Evolutionary conservation across 2,797 vertebrate genomes (phyloP), one percentile per base, ranked within the genome.

Genomic region (Thalassophryne amazonica): DNA sequence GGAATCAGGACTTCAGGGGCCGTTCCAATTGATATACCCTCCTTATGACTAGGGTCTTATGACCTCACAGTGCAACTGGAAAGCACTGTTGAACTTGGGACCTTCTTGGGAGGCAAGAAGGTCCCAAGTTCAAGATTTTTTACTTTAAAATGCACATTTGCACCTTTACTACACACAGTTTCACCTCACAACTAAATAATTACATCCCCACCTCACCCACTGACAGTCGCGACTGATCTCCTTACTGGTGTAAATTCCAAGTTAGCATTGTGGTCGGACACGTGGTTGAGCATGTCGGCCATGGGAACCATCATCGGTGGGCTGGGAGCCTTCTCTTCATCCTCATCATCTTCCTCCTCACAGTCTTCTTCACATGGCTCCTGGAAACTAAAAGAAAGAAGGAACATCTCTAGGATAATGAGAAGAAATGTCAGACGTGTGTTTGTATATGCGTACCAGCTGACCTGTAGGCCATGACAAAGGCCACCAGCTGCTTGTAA

Each of bases 391-490:
- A 40, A n/a, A 56, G 11, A 43, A n/a, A 57, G 19, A 46, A 39
- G 11, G 6, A 52, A 4, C 6, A 43, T 10, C 1, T 22, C 4
- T 21, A 5, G 6, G 10, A 19, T 8, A 43, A 1, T 2, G 2
- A 33, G 39, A 14, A 36, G 30, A 30, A 20, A 27, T 10, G 7
- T 13, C 7, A 2, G 12, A 2, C 13, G 1, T 16, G 10, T 36
- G 43, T 3, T 14, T 4, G 9, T 21, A 7, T 10, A 16, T 2
- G 11, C 24, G 8, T 4, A 31, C 9, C 4, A 16, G 6, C 88
- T 89, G 48, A 98, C 96, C 97, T 98, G 75, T 99, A 98, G 18
- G 96, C 95, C 97, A 98, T 98, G 66, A 98, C 91, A 24, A 99
- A 93, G 1, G 96, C 95, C 64, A 97, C 96, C 20, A 99, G 89